Percentiles rank a stretch among this genome's conserved stretches.
Conservation (phyloP, 2,888 invertebrate genomes). For the Seira musarum region DNA sequence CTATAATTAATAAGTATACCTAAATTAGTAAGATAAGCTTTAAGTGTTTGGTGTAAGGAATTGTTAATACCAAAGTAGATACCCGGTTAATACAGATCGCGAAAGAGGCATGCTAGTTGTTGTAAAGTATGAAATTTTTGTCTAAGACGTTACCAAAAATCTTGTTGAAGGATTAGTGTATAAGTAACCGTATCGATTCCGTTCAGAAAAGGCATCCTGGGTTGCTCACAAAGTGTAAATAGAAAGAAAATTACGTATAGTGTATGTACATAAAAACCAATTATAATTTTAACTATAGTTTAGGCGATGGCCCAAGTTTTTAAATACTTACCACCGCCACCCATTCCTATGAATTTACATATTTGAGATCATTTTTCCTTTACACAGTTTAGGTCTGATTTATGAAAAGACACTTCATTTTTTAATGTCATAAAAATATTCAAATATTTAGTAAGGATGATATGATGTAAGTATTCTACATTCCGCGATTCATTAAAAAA, state of each 20-base stretch:
- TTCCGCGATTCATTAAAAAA: slow-evolving; percentile 40
- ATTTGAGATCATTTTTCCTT: not conserved
- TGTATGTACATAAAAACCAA: not conserved
- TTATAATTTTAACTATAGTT: not conserved
- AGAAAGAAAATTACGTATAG: not conserved
- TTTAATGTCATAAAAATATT: not conserved
- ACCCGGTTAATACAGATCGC: not conserved
- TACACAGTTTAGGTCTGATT: slow-evolving; percentile 23
- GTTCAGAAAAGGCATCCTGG: slow-evolving; percentile 45
- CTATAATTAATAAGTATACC: no score
- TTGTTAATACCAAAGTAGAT: not conserved
- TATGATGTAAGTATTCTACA: slow-evolving; percentile 2
- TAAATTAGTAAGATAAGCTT: not conserved
- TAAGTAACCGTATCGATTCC: slow-evolving; percentile 11
- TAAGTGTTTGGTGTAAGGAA: not conserved
- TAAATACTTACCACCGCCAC: slow-evolving; percentile 18
- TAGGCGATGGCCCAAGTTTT: not conserved
- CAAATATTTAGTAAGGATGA: not conserved
- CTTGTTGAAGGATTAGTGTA: slow-evolving; percentile 1
- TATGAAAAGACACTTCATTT: slow-evolving; percentile 37
- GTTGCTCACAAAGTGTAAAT: slow-evolving; percentile 58
- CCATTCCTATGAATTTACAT: slow-evolving; percentile 33
- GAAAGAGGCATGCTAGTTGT: not conserved
- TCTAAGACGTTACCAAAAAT: slow-evolving; percentile 25
- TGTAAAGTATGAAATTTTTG: not conserved